Evolutionary conservation across 2,113 vertebrate species (phyloP).

Genomic region (Seriola rivoliana): DNA sequence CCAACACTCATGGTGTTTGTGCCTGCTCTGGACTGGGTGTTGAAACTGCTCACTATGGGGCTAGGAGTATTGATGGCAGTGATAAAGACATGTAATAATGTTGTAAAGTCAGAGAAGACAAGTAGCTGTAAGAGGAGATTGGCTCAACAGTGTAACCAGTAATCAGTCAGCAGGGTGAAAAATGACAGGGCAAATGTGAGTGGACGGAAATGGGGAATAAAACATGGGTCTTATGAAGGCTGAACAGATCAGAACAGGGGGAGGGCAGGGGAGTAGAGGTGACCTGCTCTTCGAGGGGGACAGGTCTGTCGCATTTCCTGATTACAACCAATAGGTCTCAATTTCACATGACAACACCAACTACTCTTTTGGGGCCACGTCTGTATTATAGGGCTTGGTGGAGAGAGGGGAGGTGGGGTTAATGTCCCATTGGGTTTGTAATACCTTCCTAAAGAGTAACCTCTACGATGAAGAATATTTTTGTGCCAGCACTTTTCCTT

Average conservation of each 20-base stretch:
- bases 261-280: conserved; percentile 62
- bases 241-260: conserved; percentile 53
- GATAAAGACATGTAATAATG: conserved; percentile 80
- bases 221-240: conserved; percentile 64
- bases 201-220: conserved; percentile 76
- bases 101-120: conserved; percentile 75
- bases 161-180: conserved; percentile 76
- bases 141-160: conserved; percentile 70
- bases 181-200: conserved; percentile 69
- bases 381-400: conserved; percentile 61
- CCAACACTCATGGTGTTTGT: conserved; percentile 47
- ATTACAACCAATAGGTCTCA: conserved; percentile 81
- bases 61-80: conserved; percentile 76
- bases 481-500: conserved; percentile 38
- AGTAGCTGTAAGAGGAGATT: conserved; percentile 70
- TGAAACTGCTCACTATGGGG: conserved; percentile 52
- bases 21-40: conserved; percentile 34
- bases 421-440: conserved; percentile 62
- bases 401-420: conserved; percentile 48
- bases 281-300: conserved; percentile 66
- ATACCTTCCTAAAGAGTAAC: conserved; percentile 56
- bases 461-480: conserved; percentile 48
- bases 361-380: conserved; percentile 69
- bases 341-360: conserved; percentile 77
- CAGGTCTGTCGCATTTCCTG: conserved; percentile 68